Evolutionary conservation across 2,797 vertebrate species (phyloP).

Genomic region (Gila robusta): DNA sequence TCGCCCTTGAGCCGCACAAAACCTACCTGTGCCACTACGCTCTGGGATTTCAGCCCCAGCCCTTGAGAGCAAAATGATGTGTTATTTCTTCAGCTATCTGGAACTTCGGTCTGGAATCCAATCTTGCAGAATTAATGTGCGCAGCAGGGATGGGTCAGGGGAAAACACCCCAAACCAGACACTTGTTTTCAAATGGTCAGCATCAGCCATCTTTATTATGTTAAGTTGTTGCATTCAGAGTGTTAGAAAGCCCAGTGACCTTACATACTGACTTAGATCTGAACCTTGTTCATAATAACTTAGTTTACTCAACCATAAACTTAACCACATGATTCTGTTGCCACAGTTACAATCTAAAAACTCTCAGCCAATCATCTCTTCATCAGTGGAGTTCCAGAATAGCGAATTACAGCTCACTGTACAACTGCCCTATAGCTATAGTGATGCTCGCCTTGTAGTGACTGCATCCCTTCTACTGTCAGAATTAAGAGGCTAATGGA

Average conservation of each 20-base stretch:
- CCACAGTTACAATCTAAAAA: slow-evolving; percentile 61
- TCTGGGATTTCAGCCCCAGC: slow-evolving; percentile 34
- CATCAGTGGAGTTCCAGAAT: slow-evolving; percentile 60
- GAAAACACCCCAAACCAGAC: slow-evolving; percentile 42
- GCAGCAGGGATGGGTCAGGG: slow-evolving; percentile 16
- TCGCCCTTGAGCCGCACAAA: slow-evolving; percentile 20
- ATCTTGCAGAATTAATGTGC: slow-evolving; percentile 32
- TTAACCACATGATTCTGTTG: slow-evolving; percentile 58
- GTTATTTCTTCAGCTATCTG: slow-evolving; percentile 44
- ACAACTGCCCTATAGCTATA: slow-evolving; percentile 48
- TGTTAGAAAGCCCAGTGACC: slow-evolving; percentile 23
- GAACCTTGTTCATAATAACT: slow-evolving; percentile 39
- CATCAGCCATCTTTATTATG: slow-evolving; percentile 7
- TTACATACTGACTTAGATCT: slow-evolving; percentile 9
- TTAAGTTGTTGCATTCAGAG: slow-evolving; percentile 9
- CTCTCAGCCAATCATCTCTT: slow-evolving; percentile 58
- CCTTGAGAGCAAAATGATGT: slow-evolving; percentile 38
- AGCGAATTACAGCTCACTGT: slow-evolving; percentile 68
- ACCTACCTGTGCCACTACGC: slow-evolving; percentile 29
- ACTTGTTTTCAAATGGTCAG: slow-evolving; percentile 28
- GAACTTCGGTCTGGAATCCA: slow-evolving; percentile 13
- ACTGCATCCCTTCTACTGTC: slow-evolving; percentile 62
- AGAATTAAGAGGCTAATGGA: slow-evolving; percentile 72
- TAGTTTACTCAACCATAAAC: slow-evolving; percentile 54
- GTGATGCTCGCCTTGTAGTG: slow-evolving; percentile 58